Evolutionary conservation across 2,113 vertebrate genomes (phyloP).

Genomic region (Peromyscus californicus): DNA sequence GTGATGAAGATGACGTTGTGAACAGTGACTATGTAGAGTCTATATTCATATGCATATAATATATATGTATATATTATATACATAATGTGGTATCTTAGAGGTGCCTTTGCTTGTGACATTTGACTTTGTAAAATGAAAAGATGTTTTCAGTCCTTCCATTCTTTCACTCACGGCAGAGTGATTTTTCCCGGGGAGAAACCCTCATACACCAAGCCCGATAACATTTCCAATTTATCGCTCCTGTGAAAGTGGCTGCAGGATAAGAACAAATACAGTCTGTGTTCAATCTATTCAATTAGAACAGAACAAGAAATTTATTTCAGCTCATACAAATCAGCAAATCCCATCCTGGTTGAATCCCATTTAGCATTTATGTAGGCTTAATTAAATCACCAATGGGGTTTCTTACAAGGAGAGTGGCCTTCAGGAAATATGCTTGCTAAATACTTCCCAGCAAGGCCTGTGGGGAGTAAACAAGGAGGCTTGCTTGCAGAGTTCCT

Average conservation of each 20-base stretch:
- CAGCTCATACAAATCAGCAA: conserved; percentile 77
- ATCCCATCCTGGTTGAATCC: conserved; percentile 42
- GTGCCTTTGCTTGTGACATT: conserved; percentile 7
- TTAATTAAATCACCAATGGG: conserved; percentile 78
- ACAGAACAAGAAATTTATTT: conserved; percentile 79
- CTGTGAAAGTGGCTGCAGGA: conserved; percentile 69
- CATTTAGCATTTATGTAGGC: conserved; percentile 11
- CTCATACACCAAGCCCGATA: conserved; percentile 67
- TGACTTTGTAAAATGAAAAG: conserved; percentile 50
- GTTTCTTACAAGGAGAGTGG: conserved; percentile 38
- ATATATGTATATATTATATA: not conserved
- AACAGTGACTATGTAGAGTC: not conserved
- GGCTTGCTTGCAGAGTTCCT: conserved; percentile 13
- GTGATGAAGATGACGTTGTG: not conserved
- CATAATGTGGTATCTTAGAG: not conserved
- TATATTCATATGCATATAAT: not conserved
- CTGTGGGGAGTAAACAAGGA: conserved; percentile 55
- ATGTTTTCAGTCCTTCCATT: not conserved
- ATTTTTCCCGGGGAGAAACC: conserved; percentile 62
- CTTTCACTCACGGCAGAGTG: conserved; percentile 35
- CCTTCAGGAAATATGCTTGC: conserved; percentile 68
- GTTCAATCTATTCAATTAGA: conserved; percentile 83
- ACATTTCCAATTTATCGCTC: conserved; percentile 79
- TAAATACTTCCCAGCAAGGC: conserved; percentile 56
- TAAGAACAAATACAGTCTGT: conserved; percentile 80